A percentile compares a stretch with the other conserved stretches of the same genome.
Conservation (phyloP, 2,888 invertebrate genomes). For the Eudemis profundana region DNA sequence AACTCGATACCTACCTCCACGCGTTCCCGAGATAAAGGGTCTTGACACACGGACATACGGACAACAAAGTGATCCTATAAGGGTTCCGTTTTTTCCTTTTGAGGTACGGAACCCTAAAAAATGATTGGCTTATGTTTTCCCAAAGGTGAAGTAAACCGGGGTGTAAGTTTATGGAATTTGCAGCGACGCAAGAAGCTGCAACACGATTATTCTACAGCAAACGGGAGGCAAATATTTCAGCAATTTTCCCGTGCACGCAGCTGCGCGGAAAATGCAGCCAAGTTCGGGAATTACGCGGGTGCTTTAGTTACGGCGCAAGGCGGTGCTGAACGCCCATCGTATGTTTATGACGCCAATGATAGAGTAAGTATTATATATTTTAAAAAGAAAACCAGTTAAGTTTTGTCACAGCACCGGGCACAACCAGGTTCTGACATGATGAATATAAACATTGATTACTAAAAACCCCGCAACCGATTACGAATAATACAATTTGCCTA, state of each 20-base stretch:
- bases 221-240: conserved; percentile 43
- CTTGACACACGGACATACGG: no score
- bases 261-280: conserved; percentile 1
- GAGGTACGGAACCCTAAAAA: no score
- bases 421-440: no score
- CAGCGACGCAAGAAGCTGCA: conserved; percentile 41
- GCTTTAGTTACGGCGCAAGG: not conserved
- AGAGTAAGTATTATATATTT: not conserved
- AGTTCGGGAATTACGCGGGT: conserved; percentile 8
- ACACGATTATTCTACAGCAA: conserved; percentile 35
- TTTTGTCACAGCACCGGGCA: no score
- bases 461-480: no score
- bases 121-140: not conserved
- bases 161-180: conserved; percentile 48
- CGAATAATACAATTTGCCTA: no score
- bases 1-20: no score
- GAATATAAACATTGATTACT: no score
- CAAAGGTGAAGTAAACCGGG: conserved; percentile 15
- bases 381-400: no score
- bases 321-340: not conserved
- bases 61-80: no score
- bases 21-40: no score
- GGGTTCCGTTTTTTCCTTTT: no score
- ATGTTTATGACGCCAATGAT: not conserved
- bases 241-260: conserved; percentile 33